Evolutionary conservation across 1,140 invertebrate genomes (phyloP), one percentile per base, ranked within the genome.

Genomic region (Ectropis grisescens): DNA sequence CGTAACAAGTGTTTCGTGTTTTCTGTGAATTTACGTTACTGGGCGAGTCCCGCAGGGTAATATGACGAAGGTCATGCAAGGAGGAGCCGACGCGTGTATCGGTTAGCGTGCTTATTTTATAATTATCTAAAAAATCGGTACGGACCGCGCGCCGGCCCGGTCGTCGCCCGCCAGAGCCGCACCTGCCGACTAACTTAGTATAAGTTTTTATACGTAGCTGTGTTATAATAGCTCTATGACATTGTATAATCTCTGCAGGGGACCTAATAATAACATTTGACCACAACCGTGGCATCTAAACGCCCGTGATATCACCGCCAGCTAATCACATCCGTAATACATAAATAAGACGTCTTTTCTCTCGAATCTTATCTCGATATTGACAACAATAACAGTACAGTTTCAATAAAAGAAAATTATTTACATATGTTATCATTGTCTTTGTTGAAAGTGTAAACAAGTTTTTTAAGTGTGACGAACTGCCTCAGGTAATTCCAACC

Each of bases 1-100:
- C 56, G 53, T 71, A 76, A 69, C 70, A 78, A 78, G 70, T 78
- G 70, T 75, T 80, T 69, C 35, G 24, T 44, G 57, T 62, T 69
- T 81, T 71, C 57, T 71, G 44, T 75, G 72, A 57, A 67, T 55
- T 70, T 81, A 78, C 61, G 50, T 33, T 35, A 45, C 30, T 22
- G 16, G 29, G 24, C 32, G 34, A 32, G 19, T 40, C 41, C 25
- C 42, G 35, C 29, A 55, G 38, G 43, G 26, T 38, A 34, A 53
- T 25, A 37, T 46, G 49, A 69, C 57, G 69, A 75, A 76, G 71
- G 71, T 76, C 75, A 70, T 56, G 49, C 32, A 41, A 44, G 42
- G 48, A 38, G 44, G 40, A 51, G 47, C 54, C 64, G 50, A 34
- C 49, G 53, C 39, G 37, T 53, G 33, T 22, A 57, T 34, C 37